A percentile compares a stretch with the other conserved stretches of the same genome.
phyloP scores from a whole-genome alignment of 2,797 vertebrate genomes.

The Lophotriccus pileatus region DNA sequence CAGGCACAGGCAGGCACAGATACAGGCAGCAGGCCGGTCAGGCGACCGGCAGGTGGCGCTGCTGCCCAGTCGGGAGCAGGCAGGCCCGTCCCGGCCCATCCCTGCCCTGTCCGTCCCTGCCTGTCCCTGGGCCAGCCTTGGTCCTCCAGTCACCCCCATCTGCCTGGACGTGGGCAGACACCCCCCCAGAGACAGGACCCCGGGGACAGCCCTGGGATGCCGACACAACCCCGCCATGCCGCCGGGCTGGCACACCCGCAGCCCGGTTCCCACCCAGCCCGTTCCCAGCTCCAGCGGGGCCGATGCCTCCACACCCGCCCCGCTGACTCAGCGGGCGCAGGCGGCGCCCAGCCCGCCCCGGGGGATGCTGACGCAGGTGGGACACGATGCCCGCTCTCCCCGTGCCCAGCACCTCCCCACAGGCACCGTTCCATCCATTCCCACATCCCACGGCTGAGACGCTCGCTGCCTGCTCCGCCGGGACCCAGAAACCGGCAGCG shows the following conservation, averaged over 20 bases:
- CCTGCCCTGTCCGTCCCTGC: neutral
- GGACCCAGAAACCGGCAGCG: neutral
- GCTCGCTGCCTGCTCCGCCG: neutral
- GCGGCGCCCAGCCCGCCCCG: neutral
- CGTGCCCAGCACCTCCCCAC: accelerated
- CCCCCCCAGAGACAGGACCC: neutral
- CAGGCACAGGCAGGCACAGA: neutral
- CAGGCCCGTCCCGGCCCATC: neutral
- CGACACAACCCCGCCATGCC: too few species aligned
- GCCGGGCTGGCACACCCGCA: neutral
- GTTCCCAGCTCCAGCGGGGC: neutral
- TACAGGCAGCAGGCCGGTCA: neutral
- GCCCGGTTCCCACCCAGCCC: neutral
- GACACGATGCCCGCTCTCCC: accelerated
- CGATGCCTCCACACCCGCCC: neutral
- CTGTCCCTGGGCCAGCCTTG: neutral
- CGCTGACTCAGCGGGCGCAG: neutral
- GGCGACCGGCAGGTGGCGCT: neutral
- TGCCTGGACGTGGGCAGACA: neutral
- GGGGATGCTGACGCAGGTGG: neutral
- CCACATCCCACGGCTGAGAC: accelerated
- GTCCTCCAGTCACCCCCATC: neutral
- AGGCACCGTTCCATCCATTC: neutral
- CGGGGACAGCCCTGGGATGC: neutral
- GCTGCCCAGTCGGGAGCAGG: neutral